Percentiles rank a stretch among this genome's conserved stretches.
Conservation (phyloP, 2,888 invertebrate species). For the Erebia ligea region DNA sequence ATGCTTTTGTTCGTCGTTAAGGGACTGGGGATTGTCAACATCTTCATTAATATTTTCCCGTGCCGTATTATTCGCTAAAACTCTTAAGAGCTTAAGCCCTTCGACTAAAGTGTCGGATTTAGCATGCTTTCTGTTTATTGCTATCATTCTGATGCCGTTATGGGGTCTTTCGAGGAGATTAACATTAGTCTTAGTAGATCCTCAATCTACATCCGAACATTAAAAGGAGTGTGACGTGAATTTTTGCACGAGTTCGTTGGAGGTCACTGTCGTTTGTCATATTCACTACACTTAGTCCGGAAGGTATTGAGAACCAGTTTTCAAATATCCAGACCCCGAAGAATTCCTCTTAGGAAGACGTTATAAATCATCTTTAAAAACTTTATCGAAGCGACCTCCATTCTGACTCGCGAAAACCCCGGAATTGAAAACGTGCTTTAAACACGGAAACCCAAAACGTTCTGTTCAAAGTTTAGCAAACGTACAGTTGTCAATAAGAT, state of each 20-base stretch:
- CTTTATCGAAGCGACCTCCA: slow-evolving; percentile 59
- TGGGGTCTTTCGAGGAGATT: slow-evolving; percentile 5
- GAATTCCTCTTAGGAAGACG: slow-evolving; percentile 63
- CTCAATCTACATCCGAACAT: too few relatives aligned
- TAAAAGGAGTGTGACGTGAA: too few relatives aligned
- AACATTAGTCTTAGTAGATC: not conserved
- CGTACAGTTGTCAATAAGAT: not conserved
- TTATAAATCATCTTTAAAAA: slow-evolving; percentile 70
- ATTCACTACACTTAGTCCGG: slow-evolving; percentile 11
- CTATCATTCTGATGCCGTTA: slow-evolving; percentile 7
- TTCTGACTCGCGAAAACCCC: slow-evolving; percentile 67
- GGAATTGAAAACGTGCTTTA: slow-evolving; percentile 58
- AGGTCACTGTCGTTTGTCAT: not conserved
- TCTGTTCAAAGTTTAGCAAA: slow-evolving; percentile 36
- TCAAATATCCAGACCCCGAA: slow-evolving; percentile 29
- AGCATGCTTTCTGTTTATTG: slow-evolving; percentile 31
- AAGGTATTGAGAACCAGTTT: slow-evolving; percentile 35
- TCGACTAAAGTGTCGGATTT: slow-evolving; percentile 41
- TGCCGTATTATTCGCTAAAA: slow-evolving; percentile 43
- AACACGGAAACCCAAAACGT: slow-evolving; percentile 58
- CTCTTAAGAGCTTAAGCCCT: slow-evolving; percentile 47
- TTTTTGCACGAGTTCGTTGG: not conserved
- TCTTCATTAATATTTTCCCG: slow-evolving; percentile 71
- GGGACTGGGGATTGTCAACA: slow-evolving; percentile 68
- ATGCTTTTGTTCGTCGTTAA: slow-evolving; percentile 61